Percentiles rank a stretch among this genome's conserved stretches.
Conservation (phyloP, 92 coral and sea anemone species). For the Plumapathes pennacea region DNA sequence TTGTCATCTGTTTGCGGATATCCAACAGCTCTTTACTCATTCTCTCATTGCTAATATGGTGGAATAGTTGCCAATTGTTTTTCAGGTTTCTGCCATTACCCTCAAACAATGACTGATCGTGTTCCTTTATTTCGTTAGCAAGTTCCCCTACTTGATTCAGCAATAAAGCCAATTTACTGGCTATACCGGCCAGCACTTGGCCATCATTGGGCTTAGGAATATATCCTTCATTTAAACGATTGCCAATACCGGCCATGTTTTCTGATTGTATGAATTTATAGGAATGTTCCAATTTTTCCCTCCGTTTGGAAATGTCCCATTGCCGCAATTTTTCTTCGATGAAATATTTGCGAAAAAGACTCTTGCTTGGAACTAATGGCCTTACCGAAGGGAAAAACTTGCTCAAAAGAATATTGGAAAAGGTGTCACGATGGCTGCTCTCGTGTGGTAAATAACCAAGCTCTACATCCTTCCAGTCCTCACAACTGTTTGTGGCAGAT, state of each 20-base stretch:
- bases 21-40: constrained; percentile 14
- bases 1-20: constrained; percentile 25
- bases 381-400: constrained; percentile 25
- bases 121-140: constrained; percentile 19
- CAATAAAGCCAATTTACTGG: constrained; percentile 12
- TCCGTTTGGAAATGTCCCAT: constrained; percentile 40
- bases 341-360: constrained; percentile 37
- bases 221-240: constrained; percentile 28
- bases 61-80: constrained; percentile 28
- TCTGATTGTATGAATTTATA: constrained; percentile 33
- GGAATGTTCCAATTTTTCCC: constrained; percentile 25
- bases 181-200: constrained; percentile 28
- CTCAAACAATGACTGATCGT: constrained; percentile 46
- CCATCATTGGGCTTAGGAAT: constrained; percentile 47
- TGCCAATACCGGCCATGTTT: constrained; percentile 56
- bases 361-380: constrained; percentile 23
- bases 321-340: constrained; percentile 41
- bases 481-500: no score
- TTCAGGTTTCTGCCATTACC: constrained; percentile 36
- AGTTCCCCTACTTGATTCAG: constrained; percentile 13
- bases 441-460: constrained; percentile 42
- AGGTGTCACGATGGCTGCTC: constrained; percentile 39
- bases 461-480: constrained; percentile 35
- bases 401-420: constrained; percentile 46
- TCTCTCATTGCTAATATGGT: constrained; percentile 26